Evolutionary conservation across 1,140 invertebrate species (phyloP), one percentile per base, ranked within the genome.

Genomic region (Procambarus clarkii): DNA sequence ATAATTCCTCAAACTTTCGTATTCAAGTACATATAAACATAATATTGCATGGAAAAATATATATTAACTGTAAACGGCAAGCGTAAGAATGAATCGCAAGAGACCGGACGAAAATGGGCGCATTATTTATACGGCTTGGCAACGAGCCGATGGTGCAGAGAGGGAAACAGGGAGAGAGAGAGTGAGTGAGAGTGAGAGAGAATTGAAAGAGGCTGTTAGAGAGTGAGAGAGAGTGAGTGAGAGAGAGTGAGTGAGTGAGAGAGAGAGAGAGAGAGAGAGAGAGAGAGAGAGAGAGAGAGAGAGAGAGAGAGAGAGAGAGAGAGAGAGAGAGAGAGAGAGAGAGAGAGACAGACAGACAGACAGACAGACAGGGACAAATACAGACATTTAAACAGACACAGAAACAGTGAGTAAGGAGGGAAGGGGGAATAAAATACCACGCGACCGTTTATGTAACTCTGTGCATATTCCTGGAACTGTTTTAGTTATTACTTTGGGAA

Each of bases 221-320:
- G 54, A 83, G 34, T 0, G 11, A 69, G 50, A 83, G 1, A 64
- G n/a, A 64, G 54, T 71, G 60, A 80, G 54, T 81, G 86, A 88
- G 77, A 58, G 50, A 88, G 77, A 80, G 74, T 69, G 77, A 88
- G 77, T 45, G 46, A 69, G 77, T 60, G 77, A 88, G n/a, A 60
- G 54, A 48, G 77, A 60, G 50, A 46, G 2, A 60, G 7, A 60
- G 8, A 60, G 21, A 64, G n/a, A 64, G 44, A 83, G 54, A 69
- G 54, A 83, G 34, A 9, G 9, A 69, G 50, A 83, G 0, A 64
- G 21, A 64, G 54, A 81, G 60, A 80, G 50, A 88, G 86, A 88
- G 77, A 58, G 50, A 88, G 77, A 80, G 74, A 80, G 77, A 88
- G 77, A 60, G 46, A 69, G 58, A 79, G 77, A 88, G n/a, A 60